Percentiles rank a stretch among this genome's conserved stretches.
These are phyloP conservation scores for Siniperca chuatsi DNA, from an alignment of 2,113 vertebrate species.

Conservation along the genomic window DNA sequence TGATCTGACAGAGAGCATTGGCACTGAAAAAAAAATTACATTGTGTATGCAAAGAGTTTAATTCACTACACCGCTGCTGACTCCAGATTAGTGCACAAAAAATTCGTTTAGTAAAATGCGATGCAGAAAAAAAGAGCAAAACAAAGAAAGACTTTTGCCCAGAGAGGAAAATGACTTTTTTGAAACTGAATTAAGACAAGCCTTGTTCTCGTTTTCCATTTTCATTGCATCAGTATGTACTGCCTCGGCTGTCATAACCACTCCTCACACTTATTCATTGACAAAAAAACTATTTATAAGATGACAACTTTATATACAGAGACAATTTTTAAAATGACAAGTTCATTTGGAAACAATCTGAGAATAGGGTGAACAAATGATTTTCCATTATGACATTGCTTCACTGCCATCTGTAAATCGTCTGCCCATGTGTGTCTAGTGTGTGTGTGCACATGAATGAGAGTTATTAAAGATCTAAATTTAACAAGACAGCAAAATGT, in stretches of 20 bases:
- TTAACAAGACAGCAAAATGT: slow-evolving; percentile 64
- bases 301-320: slow-evolving; percentile 55
- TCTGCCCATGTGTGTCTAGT: slow-evolving; percentile 24
- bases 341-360: slow-evolving; percentile 65
- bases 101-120: slow-evolving; percentile 39
- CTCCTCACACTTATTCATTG: slow-evolving; percentile 35
- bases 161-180: slow-evolving; percentile 16
- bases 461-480: slow-evolving; percentile 59
- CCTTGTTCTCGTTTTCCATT: slow-evolving; percentile 46
- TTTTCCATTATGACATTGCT: slow-evolving; percentile 60
- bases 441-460: slow-evolving; percentile 26
- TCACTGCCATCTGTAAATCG: slow-evolving; percentile 42
- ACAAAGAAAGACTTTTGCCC: slow-evolving; percentile 13
- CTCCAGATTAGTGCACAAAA: slow-evolving; percentile 46
- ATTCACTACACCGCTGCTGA: slow-evolving; percentile 46
- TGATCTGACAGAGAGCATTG: slow-evolving; percentile 54
- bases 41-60: slow-evolving; percentile 38
- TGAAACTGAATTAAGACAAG: slow-evolving; percentile 37
- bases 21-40: slow-evolving; percentile 12
- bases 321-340: slow-evolving; percentile 63
- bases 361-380: slow-evolving; percentile 56
- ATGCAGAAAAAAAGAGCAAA: slow-evolving; percentile 23
- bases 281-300: slow-evolving; percentile 63
- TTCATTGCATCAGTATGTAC: slow-evolving; percentile 44
- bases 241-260: slow-evolving; percentile 31